Evolutionary conservation across 2,113 vertebrate species (phyloP), one percentile per base, ranked within the genome.

Genomic region (Triplophysa tibetana): DNA sequence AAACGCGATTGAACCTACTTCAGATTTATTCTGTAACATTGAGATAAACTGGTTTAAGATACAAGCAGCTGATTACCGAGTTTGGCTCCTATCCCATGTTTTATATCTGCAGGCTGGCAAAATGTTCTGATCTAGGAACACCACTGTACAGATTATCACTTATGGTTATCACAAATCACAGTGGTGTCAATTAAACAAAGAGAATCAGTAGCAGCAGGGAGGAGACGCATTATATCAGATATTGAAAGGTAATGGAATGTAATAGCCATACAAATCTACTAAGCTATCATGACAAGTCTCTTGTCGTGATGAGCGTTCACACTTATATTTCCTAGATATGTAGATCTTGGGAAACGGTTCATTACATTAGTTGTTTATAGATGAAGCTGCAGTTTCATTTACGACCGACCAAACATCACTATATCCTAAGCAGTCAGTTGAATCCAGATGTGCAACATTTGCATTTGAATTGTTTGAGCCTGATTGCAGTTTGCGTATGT

Each of bases 1-100:
- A 52, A 24, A 76, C 8, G 26, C 58, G 58, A 12, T 63, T 75
- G 48, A 52, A 8, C 74, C 43, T 52, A 76, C 61, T 65, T 76
- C 17, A 16, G 74, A 76, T 16, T 19, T 21, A 29, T 76, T 17
- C 64, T 23, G 8, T 66, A 52, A 70, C 48, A 75, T 84, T 85
- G 84, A 79, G 85, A 75, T 81, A 80, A 26, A 17, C 52, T 41
- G n/a, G 38, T 24, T 56, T 76, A 19, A 58, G n/a, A 43, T 77
- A 23, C 29, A 41, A 10, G 63, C 4, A 61, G n/a, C 6, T 43
- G 38, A 41, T 23, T 2, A 70, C 14, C 8, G 16, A 14, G 48
- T 38, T 54, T 33, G 11, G 43, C 54, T n/a, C 1, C n/a, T 9
- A 21, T 16, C 4, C 14, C 3, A 17, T 58, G n/a, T 21, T 9